A percentile compares a stretch with the other conserved stretches of the same genome.
These are phyloP conservation scores for Rhopalosiphum padi DNA, from an alignment of 1,140 invertebrate species.

Conservation along the genomic window DNA sequence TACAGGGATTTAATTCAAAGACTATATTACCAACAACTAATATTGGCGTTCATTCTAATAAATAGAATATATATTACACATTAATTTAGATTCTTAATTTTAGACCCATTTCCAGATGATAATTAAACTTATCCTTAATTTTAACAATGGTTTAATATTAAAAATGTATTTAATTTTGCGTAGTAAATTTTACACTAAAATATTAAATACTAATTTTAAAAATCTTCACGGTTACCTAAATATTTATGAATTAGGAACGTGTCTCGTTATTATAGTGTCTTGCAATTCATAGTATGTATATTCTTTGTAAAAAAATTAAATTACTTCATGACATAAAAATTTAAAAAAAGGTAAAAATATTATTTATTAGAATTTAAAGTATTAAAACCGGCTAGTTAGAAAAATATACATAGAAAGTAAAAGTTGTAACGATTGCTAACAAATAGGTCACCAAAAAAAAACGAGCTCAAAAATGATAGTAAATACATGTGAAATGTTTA, in stretches of 20 bases:
- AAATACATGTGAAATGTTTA: constrained; percentile 49
- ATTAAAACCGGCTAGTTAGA: not conserved
- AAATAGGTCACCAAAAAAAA: constrained; percentile 56
- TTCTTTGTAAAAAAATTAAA: not conserved
- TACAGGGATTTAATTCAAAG: not conserved
- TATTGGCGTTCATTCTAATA: no score
- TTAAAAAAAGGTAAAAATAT: not conserved
- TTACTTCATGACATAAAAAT: not conserved
- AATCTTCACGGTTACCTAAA: not conserved
- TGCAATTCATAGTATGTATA: not conserved
- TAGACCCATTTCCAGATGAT: no score
- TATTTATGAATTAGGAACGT: not conserved
- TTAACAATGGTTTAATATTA: not conserved
- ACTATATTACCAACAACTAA: not conserved
- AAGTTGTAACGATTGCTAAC: constrained; percentile 48
- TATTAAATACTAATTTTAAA: constrained; percentile 5
- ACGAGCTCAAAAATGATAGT: constrained; percentile 39
- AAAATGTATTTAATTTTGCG: not conserved
- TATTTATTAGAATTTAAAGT: constrained; percentile 27
- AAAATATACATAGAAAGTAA: constrained; percentile 52
- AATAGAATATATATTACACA: not conserved
- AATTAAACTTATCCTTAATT: not conserved
- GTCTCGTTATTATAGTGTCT: not conserved
- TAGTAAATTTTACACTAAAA: not conserved
- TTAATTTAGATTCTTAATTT: not conserved